Base-by-base conservation (phyloP, 2,797 vertebrate genomes). In the Cercopithecus mitis region DNA sequence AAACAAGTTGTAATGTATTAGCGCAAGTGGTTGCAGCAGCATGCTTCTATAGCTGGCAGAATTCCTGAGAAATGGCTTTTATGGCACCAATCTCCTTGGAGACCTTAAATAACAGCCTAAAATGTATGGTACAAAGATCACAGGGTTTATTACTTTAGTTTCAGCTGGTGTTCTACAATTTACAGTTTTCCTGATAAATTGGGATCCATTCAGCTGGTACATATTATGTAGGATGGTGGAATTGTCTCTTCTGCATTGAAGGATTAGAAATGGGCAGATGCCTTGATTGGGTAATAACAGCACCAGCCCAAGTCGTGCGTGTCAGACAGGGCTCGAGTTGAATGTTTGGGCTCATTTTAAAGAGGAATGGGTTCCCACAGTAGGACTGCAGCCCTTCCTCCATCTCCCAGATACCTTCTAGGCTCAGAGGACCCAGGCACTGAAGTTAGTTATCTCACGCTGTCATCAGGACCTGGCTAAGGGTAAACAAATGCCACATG, bases 1-100 rank as follows among this genome's bases (percentile, higher is more conserved):
- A 98, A 98, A 98, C 98, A 98, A 98, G 90, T 96, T 98, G 97
- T 98, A 98, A 98, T 96, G 84, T 97, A 98, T 98, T 97, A 98
- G 97, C 88, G 52, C 82, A 80, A 98, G 92, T 47, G 72, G 70
- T 97, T 97, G 92, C 91, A 86, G 90, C 90, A 82, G 96, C 43
- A 58, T 11, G 67, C 97, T 97, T 96, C 91, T 95, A 64, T 83
- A 96, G 95, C 97, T 98, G 96, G 96, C 94, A 96, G 95, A 86
- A 97, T 97, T 98, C 82, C 96, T 97, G 95, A 98, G 95, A 98
- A 98, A 98, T 96, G 97, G 85, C 75, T 98, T 98, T 90, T 97
- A 98, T 17, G 96, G 88, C 94, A 96, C 2, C 84, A 13, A 95
- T 98, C 97, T 98, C 98, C 97, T 98, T 97, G 90, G 98, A 98